These are phyloP conservation scores for Drosophila multiciliata DNA, from an alignment of 2,888 invertebrate genomes.

Conservation along the genomic window DNA sequence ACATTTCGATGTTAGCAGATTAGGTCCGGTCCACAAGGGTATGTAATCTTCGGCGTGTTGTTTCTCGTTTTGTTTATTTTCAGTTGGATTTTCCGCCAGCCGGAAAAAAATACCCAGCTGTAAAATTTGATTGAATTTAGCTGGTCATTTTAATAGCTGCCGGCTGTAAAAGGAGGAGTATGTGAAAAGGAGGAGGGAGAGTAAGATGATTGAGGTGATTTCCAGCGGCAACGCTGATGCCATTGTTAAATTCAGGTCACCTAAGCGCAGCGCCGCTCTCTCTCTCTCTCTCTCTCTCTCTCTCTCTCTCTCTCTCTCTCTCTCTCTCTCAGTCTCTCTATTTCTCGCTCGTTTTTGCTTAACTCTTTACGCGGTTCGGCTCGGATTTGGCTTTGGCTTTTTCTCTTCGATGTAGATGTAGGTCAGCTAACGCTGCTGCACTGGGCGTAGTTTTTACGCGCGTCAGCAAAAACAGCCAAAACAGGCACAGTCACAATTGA, in stretches of 20 bases:
- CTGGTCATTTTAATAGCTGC: constrained; percentile 26
- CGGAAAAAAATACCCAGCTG: constrained; percentile 19
- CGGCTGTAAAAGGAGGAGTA: constrained; percentile 26
- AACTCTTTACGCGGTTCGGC: constrained; percentile 24
- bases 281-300: not conserved
- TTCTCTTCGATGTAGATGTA: constrained; percentile 64
- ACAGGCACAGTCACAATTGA: constrained; percentile 9
- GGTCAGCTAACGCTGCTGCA: constrained; percentile 67
- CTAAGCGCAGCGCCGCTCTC: constrained; percentile 25
- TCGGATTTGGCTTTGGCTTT: constrained; percentile 50
- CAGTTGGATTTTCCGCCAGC: constrained; percentile 9
- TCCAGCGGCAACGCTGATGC: constrained; percentile 24
- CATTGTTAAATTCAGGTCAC: constrained; percentile 66
- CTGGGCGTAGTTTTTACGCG: constrained; percentile 76
- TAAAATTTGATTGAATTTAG: constrained; percentile 69
- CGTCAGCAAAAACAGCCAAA: constrained; percentile 65
- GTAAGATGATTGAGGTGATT: constrained; percentile 21
- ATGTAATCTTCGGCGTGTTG: not conserved
- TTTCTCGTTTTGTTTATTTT: constrained; percentile 1
- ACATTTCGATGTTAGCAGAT: not conserved
- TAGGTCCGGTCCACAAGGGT: not conserved
- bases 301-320: not conserved
- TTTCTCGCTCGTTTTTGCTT: constrained; percentile 11
- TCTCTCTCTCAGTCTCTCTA: not conserved
- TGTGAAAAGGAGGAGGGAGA: not conserved